Evolutionary conservation across 1,140 invertebrate genomes (phyloP).

Genomic region (Holcopasites calliopsidis): DNA sequence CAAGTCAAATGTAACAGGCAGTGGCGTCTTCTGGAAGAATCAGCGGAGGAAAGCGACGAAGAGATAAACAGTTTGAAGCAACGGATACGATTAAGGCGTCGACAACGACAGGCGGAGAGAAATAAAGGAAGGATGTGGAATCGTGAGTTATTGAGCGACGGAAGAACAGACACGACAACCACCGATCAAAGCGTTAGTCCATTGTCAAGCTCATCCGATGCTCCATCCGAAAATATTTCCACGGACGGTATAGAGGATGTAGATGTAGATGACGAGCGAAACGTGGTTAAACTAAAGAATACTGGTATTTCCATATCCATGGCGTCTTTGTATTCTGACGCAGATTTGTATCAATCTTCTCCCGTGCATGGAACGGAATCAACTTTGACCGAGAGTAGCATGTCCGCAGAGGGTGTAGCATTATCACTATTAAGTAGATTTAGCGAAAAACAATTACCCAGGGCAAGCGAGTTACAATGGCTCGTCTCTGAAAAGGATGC

Average conservation of each 20-base stretch:
- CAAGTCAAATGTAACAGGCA: slow-evolving; percentile 81
- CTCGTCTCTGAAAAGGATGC: slow-evolving; percentile 89
- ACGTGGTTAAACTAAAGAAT: slow-evolving; percentile 73
- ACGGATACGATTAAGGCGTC: slow-evolving; percentile 82
- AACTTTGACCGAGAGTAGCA: slow-evolving; percentile 75
- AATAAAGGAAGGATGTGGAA: slow-evolving; percentile 65
- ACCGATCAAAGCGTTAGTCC: slow-evolving; percentile 81
- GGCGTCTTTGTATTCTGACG: slow-evolving; percentile 83
- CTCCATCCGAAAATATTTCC: slow-evolving; percentile 77
- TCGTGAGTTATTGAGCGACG: slow-evolving; percentile 77
- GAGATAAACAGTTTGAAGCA: slow-evolving; percentile 85
- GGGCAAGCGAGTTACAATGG: slow-evolving; percentile 91
- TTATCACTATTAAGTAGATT: slow-evolving; percentile 88
- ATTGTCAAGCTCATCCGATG: slow-evolving; percentile 79
- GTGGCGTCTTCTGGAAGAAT: slow-evolving; percentile 76
- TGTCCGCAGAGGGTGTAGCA: slow-evolving; percentile 89
- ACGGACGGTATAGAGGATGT: slow-evolving; percentile 81
- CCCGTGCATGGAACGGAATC: slow-evolving; percentile 63
- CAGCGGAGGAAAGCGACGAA: slow-evolving; percentile 84
- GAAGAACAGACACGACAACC: slow-evolving; percentile 82
- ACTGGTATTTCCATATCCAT: slow-evolving; percentile 82
- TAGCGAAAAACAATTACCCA: slow-evolving; percentile 88
- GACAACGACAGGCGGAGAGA: slow-evolving; percentile 80
- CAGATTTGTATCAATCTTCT: slow-evolving; percentile 75
- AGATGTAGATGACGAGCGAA: slow-evolving; percentile 78